Evolutionary conservation across 2,113 vertebrate species (phyloP).

Genomic region (Gavialis gangeticus): DNA sequence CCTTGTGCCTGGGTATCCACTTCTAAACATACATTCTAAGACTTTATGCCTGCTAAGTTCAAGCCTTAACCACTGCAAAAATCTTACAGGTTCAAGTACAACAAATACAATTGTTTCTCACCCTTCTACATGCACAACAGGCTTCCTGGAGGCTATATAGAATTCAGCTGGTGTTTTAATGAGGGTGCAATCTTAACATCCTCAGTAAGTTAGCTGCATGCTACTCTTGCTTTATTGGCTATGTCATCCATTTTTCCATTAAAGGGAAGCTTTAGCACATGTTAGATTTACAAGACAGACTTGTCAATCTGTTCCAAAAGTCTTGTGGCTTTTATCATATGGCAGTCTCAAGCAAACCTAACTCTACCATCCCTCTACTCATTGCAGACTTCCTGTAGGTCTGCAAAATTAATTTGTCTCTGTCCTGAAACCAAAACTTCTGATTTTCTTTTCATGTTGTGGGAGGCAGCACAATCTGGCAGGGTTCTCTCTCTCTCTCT

Average conservation of each 20-base stretch:
- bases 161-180: background rate
- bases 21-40: background rate
- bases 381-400: background rate
- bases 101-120: background rate
- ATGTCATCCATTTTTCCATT: conserved; percentile 29
- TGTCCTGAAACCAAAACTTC: background rate
- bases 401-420: background rate
- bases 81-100: accelerated
- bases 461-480: background rate
- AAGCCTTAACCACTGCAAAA: background rate
- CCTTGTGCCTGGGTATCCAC: background rate
- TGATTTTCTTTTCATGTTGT: background rate
- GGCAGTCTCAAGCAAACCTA: background rate
- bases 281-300: background rate
- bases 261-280: background rate
- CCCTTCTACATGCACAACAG: background rate
- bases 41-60: background rate
- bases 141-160: background rate
- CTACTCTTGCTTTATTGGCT: conserved; percentile 40
- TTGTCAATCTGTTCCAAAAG: background rate
- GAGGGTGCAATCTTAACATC: background rate
- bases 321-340: background rate
- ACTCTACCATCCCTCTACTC: background rate
- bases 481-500: background rate
- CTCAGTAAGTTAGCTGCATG: background rate